A percentile compares a stretch with the other conserved stretches of the same genome.
Evolutionary conservation across 2,797 vertebrate species (phyloP).

Genomic region (Alosa sapidissima): DNA sequence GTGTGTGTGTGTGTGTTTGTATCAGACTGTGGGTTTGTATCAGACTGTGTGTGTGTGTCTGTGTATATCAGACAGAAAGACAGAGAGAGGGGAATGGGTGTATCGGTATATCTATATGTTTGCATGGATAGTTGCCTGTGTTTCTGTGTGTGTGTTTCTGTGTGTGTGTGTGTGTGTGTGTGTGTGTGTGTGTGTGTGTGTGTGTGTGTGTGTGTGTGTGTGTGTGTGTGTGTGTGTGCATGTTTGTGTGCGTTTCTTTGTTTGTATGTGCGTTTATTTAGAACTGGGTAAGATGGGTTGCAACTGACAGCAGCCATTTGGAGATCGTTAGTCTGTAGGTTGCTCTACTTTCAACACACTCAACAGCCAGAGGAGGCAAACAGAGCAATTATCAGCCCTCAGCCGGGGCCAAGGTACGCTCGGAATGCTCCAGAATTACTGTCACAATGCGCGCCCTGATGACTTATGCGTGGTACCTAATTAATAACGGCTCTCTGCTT

Average conservation of each 20-base stretch:
- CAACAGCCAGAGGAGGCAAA: background rate
- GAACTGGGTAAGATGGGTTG: background rate
- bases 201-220: background rate
- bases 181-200: background rate
- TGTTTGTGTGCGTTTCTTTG: background rate
- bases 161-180: background rate
- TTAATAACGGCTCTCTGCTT: background rate
- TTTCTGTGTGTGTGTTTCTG: background rate
- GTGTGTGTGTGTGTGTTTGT: background rate
- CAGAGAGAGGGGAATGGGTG: background rate
- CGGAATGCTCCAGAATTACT: slow-evolving; percentile 6
- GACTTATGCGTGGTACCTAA: slow-evolving; percentile 8
- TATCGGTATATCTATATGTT: background rate
- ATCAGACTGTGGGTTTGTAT: too few relatives aligned
- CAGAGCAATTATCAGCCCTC: slow-evolving; percentile 19
- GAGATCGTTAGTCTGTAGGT: background rate
- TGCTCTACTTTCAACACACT: background rate
- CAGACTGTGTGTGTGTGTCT: background rate
- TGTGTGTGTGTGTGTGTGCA: background rate
- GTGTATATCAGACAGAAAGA: background rate
- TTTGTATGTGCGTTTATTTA: background rate
- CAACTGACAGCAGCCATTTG: background rate
- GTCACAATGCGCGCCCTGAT: slow-evolving; percentile 9
- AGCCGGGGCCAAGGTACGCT: background rate
- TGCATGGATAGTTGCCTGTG: background rate